A percentile compares a stretch with the other conserved stretches of the same genome.
Evolutionary conservation across 2,113 vertebrate species (phyloP).

Genomic region (Egretta garzetta): DNA sequence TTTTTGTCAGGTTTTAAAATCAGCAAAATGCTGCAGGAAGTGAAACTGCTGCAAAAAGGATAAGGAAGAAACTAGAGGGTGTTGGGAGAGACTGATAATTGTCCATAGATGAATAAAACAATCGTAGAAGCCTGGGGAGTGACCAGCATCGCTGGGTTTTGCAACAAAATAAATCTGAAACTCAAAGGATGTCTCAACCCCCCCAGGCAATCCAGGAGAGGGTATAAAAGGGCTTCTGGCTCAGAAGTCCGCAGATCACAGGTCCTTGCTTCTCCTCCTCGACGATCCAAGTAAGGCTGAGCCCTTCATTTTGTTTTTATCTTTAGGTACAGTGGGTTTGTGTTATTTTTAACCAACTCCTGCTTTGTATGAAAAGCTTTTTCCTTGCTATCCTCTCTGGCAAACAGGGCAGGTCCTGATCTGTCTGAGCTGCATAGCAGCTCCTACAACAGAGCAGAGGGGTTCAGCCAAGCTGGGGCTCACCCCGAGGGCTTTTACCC

Average conservation of each 20-base stretch:
- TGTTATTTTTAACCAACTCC: neutral
- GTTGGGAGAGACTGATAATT: conserved; percentile 6
- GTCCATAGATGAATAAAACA: neutral
- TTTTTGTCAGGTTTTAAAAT: neutral
- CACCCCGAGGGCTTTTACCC: neutral
- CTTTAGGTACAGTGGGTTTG: neutral
- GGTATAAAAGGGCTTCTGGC: neutral
- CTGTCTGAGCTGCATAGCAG: neutral
- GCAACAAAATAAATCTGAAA: neutral
- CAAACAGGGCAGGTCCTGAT: neutral
- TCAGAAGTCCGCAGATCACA: neutral
- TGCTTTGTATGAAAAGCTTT: neutral
- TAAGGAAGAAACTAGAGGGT: neutral
- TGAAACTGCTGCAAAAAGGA: neutral
- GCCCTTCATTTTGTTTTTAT: neutral
- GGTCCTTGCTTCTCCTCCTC: neutral
- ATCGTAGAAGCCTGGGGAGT: neutral
- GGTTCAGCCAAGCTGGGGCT: neutral
- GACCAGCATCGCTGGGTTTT: neutral
- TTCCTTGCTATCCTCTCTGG: neutral
- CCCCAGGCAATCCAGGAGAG: neutral
- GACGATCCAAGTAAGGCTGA: neutral
- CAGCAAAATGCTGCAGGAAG: neutral
- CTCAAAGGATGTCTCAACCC: neutral
- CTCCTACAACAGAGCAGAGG: neutral